These are phyloP conservation scores for Colaptes auratus DNA, from an alignment of 2,113 vertebrate genomes.

Conservation along the genomic window DNA sequence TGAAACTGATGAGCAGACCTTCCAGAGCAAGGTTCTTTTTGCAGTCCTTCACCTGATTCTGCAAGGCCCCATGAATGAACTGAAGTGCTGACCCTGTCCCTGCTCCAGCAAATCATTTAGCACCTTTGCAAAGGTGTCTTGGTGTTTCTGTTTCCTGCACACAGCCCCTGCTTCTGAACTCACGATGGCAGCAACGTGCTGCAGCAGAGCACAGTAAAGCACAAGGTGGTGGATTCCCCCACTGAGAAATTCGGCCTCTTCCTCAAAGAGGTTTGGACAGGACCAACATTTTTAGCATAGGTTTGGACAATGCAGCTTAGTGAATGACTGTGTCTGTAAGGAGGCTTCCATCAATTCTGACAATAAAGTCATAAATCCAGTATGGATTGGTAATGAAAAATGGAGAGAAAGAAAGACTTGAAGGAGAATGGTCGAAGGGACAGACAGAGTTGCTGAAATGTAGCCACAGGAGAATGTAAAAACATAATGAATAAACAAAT, in stretches of 20 bases:
- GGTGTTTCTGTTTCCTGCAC: background rate
- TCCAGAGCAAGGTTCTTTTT: background rate
- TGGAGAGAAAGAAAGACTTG: no score
- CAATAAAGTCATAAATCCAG: no score
- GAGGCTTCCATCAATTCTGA: no score
- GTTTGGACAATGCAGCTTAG: no score
- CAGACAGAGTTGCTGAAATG: no score
- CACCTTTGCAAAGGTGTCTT: background rate
- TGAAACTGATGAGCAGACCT: background rate
- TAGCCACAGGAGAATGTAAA: no score
- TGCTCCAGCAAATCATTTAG: fast-evolving
- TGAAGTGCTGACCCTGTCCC: background rate
- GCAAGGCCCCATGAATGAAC: background rate
- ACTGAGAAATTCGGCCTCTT: background rate
- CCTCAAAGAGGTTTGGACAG: background rate
- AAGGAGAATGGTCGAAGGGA: no score
- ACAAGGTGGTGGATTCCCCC: background rate
- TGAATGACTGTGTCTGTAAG: no score
- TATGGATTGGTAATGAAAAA: no score
- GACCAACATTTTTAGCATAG: no score
- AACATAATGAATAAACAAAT: no score
- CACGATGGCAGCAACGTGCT: conserved; percentile 49
- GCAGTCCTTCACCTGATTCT: background rate
- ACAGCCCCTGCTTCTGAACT: background rate
- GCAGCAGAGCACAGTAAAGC: background rate